phyloP scores from a whole-genome alignment of 2,797 vertebrate species.

The Tragopan temminckii region DNA sequence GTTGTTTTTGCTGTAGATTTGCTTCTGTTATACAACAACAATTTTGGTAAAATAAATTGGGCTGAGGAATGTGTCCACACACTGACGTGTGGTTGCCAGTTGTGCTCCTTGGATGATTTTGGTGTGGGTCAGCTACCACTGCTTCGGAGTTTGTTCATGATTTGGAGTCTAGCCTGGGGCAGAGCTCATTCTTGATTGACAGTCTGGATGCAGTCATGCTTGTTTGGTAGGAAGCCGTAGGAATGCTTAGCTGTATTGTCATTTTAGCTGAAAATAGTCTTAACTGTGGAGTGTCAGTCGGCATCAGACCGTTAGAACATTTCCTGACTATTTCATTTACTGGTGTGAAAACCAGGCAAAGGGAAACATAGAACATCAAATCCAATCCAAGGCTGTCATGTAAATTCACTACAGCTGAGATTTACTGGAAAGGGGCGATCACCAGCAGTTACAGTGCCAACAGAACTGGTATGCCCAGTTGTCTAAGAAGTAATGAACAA shows the following conservation, averaged over 20 bases:
- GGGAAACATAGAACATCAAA: background rate
- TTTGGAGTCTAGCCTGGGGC: background rate
- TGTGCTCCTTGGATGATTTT: background rate
- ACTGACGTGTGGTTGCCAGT: background rate
- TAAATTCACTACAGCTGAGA: background rate
- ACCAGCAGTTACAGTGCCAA: background rate
- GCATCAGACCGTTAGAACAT: background rate
- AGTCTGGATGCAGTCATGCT: background rate
- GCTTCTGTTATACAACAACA: background rate
- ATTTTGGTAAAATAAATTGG: background rate
- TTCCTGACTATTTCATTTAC: background rate
- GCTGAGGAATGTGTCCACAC: background rate
- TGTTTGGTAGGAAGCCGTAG: conserved; percentile 8
- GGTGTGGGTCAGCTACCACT: background rate
- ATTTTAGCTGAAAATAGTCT: background rate
- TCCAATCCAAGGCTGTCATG: background rate
- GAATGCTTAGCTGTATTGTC: background rate
- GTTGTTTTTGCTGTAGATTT: background rate
- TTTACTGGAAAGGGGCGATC: background rate
- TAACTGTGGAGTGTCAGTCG: background rate
- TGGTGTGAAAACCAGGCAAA: background rate
- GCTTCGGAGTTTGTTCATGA: background rate
- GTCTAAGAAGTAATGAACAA: background rate
- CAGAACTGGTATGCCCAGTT: background rate
- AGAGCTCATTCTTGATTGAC: background rate